Conservation (phyloP, 1,140 invertebrate genomes). For the Globodera rostochiensis region DNA sequence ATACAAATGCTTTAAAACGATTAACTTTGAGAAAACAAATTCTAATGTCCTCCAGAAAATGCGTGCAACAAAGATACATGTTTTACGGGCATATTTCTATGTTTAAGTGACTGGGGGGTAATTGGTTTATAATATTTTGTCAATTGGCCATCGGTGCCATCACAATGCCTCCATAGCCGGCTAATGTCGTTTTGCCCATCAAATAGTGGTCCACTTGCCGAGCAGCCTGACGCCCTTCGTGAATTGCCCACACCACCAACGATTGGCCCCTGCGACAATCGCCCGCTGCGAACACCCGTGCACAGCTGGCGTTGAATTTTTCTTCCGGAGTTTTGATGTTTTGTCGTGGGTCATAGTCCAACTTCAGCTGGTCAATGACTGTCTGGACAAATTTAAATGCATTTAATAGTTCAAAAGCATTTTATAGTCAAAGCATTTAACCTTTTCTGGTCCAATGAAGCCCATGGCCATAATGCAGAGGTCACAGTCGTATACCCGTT, state of each 20-base stretch:
- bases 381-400: constrained; percentile 60
- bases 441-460: constrained; percentile 92
- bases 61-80: not conserved
- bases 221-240: constrained; percentile 93
- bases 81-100: too few species aligned
- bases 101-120: not conserved
- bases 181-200: constrained; percentile 76
- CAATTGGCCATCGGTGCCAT: constrained; percentile 36
- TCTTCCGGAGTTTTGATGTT: constrained; percentile 83
- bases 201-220: constrained; percentile 87
- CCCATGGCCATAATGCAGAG: constrained; percentile 95
- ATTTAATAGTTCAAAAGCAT: not conserved
- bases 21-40: not conserved
- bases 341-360: constrained; percentile 84
- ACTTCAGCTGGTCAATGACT: constrained; percentile 80
- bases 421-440: constrained; percentile 13
- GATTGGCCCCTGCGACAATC: constrained; percentile 97
- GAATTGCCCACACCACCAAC: constrained; percentile 95
- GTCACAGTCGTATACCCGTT: constrained; percentile 79
- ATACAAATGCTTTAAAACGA: not conserved
- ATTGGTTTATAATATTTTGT: not conserved
- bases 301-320: constrained; percentile 80
- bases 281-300: constrained; percentile 91
- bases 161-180: constrained; percentile 70
- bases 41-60: too few species aligned